Evolutionary conservation across 2,888 invertebrate species (phyloP), one percentile per base, ranked within the genome.

Genomic region (Andrena dorsata): DNA sequence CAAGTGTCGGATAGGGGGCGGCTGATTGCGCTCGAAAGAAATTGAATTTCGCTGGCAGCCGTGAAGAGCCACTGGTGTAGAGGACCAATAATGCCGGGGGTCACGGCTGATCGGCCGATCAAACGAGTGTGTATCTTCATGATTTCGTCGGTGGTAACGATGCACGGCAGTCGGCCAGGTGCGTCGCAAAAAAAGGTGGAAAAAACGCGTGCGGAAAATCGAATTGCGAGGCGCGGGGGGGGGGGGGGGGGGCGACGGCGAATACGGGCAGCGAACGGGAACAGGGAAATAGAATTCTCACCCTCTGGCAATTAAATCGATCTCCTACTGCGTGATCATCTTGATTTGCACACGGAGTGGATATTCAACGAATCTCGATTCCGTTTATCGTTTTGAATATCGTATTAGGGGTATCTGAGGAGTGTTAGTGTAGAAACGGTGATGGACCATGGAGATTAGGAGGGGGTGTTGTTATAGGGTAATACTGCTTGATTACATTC

Each of bases 11-110:
- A 76, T 68, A 58, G 77, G 64, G 64, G 68, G 71, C 75, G 65
- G 80, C 74, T 85, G 87, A 88, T 88, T 89, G 88, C 84, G 66
- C 81, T 30, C 71, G 78, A 76, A 41, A 82, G 75, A 86, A 85
- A 89, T 87, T 88, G 81, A 89, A 87, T 89, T 89, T 85, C 71
- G 63, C 49, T 64, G 32, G 70, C 51, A 8, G 26, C 60, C 28
- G 61, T 47, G 77, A 83, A 65, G 66, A 80, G 35, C 20, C 65
- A 20, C 47, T 23, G 74, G 60, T 75, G 69, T 30, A 69, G 72
- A 20, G 51, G 60, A 49, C 64, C 64, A 80, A 76, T 76, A 82
- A 68, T 41, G 64, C 66, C 60, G 26, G 47, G 41, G 68, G 73
- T 69, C 76, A 65, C 72, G 65, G 72, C 49, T 71, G 71, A 72